phyloP scores from a whole-genome alignment of 1,140 invertebrate species.

The Trichonephila clavipes region DNA sequence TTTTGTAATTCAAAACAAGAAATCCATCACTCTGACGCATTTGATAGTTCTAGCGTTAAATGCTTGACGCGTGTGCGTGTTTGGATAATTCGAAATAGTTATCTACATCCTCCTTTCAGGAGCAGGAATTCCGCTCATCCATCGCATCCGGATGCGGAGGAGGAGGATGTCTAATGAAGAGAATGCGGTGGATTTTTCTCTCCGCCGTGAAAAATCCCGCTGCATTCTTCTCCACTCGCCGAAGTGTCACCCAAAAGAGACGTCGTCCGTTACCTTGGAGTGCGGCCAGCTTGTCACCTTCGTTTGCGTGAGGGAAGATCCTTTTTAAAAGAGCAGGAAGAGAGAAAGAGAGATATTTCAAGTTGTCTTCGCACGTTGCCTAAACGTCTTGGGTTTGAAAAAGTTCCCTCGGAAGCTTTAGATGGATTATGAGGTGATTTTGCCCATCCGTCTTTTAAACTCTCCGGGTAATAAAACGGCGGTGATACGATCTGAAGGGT shows the following conservation, averaged over 20 bases:
- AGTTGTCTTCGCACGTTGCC: slow-evolving; percentile 1
- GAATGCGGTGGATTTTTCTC: slow-evolving; percentile 30
- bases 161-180: slow-evolving; percentile 15
- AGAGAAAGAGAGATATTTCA: slow-evolving; percentile 24
- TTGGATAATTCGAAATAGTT: slow-evolving; percentile 8
- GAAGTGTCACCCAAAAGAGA: slow-evolving; percentile 32
- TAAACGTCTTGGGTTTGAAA: neutral
- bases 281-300: slow-evolving; percentile 25
- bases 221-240: neutral
- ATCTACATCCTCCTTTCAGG: slow-evolving; percentile 3
- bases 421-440: slow-evolving; percentile 33
- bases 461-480: slow-evolving; percentile 26
- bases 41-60: neutral
- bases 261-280: slow-evolving; percentile 1
- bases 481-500: slow-evolving; percentile 41
- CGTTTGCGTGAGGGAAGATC: neutral
- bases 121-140: slow-evolving; percentile 36
- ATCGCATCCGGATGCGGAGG: slow-evolving; percentile 3
- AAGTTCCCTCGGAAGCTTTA: neutral
- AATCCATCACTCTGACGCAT: neutral
- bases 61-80: neutral
- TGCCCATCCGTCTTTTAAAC: slow-evolving; percentile 33
- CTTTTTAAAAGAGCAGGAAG: slow-evolving; percentile 38
- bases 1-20: no score
- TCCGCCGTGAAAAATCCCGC: slow-evolving; percentile 21